These are phyloP conservation scores for Bucco capensis DNA, from an alignment of 2,113 vertebrate genomes.

Conservation along the genomic window DNA sequence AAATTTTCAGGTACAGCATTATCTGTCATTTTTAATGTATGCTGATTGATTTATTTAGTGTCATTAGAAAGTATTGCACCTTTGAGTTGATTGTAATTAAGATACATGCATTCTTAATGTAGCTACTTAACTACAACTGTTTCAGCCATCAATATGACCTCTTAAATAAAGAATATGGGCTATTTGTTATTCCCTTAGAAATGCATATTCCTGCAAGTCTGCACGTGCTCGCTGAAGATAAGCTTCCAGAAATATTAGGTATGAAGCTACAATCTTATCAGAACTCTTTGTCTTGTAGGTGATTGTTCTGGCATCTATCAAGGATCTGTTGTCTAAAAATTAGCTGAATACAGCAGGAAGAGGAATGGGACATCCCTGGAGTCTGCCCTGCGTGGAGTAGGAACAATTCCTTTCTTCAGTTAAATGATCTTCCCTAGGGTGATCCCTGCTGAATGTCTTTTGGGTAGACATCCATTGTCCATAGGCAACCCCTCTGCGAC, in stretches of 20 bases:
- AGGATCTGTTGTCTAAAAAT: neutral
- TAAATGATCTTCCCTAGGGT: neutral
- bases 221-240: neutral
- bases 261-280: neutral
- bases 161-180: conserved; percentile 34
- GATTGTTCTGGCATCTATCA: neutral
- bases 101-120: conserved; percentile 44
- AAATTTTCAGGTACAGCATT: neutral
- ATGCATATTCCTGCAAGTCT: neutral
- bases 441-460: neutral
- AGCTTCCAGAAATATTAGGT: neutral
- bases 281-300: neutral
- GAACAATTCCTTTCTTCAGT: neutral
- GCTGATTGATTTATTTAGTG: conserved; percentile 39
- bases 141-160: conserved; percentile 53
- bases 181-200: conserved; percentile 6
- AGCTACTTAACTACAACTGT: conserved; percentile 9
- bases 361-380: neutral
- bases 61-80: neutral
- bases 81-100: conserved; percentile 48
- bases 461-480: neutral
- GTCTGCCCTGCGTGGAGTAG: neutral
- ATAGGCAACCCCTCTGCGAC: neutral
- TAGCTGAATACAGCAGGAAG: neutral
- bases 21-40: conserved; percentile 37